Evolutionary conservation across 2,888 invertebrate species (phyloP).

Genomic region (Macrosiphum euphorbiae): DNA sequence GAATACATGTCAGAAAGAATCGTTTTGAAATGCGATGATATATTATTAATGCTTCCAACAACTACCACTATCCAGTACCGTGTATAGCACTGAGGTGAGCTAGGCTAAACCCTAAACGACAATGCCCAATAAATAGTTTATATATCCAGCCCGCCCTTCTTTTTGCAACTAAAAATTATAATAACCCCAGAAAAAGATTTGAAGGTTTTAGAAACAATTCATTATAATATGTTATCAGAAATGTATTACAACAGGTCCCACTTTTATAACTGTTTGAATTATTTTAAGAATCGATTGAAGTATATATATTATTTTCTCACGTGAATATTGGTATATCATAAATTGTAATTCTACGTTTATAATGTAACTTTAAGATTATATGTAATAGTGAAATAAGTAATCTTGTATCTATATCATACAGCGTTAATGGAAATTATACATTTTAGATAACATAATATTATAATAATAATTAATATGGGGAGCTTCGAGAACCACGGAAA

Average conservation of each 20-base stretch:
- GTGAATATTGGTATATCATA: background rate
- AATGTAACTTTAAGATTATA: background rate
- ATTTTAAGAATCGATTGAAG: background rate
- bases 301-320: background rate
- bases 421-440: background rate
- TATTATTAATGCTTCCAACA: background rate
- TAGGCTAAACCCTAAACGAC: background rate
- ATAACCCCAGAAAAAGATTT: background rate
- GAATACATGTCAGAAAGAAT: background rate
- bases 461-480: background rate
- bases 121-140: background rate
- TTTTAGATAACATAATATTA: conserved; percentile 9
- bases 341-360: background rate
- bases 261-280: background rate
- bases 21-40: background rate
- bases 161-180: background rate
- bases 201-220: background rate
- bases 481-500: background rate
- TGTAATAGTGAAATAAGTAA: background rate
- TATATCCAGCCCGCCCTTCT: background rate
- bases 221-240: background rate
- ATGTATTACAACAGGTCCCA: background rate
- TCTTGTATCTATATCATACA: background rate
- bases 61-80: background rate
- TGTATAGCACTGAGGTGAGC: too few relatives aligned